These are phyloP conservation scores for Cladorhizidae sp. DNA, from an alignment of 37 sponge, comb jelly and placozoan genomes.

Conservation along the genomic window DNA sequence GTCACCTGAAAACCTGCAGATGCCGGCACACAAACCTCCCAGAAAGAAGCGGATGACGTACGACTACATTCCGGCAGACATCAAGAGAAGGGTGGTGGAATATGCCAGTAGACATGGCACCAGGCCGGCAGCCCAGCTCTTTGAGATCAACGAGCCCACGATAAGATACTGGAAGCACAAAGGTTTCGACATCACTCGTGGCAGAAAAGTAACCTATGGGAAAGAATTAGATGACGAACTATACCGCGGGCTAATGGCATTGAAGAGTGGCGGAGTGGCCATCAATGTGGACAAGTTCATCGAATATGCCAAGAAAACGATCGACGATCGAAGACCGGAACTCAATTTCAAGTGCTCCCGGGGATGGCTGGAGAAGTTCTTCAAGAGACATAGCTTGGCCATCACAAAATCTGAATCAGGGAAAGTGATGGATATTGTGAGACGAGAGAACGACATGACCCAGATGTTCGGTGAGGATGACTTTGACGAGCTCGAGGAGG, in stretches of 20 bases:
- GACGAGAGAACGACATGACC: background rate
- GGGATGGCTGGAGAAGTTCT: constrained; percentile 10
- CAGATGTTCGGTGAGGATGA: no score
- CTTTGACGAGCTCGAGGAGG: no score
- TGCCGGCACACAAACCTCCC: background rate
- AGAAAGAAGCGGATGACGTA: background rate
- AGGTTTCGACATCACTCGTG: constrained; percentile 1
- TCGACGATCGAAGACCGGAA: background rate
- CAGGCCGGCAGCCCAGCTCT: background rate
- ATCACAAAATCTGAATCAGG: background rate
- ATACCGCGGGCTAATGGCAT: background rate
- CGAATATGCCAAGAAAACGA: background rate
- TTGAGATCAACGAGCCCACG: constrained; percentile 9
- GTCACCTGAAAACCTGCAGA: background rate
- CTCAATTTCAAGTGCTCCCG: constrained; percentile 14
- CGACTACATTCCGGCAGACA: background rate
- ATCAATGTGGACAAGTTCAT: background rate
- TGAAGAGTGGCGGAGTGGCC: background rate
- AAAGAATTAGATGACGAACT: background rate
- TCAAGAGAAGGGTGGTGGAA: background rate
- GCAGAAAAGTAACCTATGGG: constrained; percentile 4
- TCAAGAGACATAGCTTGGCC: constrained; percentile 1
- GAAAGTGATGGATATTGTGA: background rate
- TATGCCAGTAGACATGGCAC: constrained; percentile 3
- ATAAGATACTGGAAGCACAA: constrained; percentile 2